Base-by-base conservation (phyloP, 2,113 vertebrate species). In the Corythoichthys haematopterus region DNA sequence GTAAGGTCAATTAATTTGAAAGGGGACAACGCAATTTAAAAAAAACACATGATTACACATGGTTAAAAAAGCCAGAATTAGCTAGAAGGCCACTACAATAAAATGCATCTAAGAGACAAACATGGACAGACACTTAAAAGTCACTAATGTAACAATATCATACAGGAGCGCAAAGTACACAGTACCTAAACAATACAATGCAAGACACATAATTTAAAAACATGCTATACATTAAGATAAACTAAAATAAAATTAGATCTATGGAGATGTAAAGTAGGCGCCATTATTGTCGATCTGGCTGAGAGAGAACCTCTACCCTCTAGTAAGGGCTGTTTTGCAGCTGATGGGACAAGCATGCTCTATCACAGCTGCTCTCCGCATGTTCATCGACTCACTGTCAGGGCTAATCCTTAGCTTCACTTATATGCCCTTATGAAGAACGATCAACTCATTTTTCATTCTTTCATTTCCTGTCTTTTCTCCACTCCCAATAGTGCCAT, bases 271-370 rank as follows among this genome's bases (percentile, higher is more conserved):
- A 20, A 8, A 60, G 15, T 61, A 13, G 11, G 45, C 38, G 46
- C 69, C 10, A 33, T 66, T 66, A 59, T 50, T 74, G 75, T 81
- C 78, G 65, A 70, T 80, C 65, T 61, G 45, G 77, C 51, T 37
- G 6, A 15, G 72, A 50, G 16, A 10, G 20, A 75, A 61, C 73
- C 71, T 79, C 76, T 75, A 62, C 3, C 37, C 20, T 28, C 33
- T 36, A 36, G 72, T 66, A 45, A 48, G 53, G 64, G 71, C 73
- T 68, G 62, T 75, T 74, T 43, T 69, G 52, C 70, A 60, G 76
- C 68, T 74, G 69, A 74, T 64, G 46, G 76, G 64, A 65, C 2
- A 1, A 62, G 69, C 33, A 45, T 69, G 68, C 75, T 64, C 64
- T 62, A 40, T 69, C 45, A 64, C 40, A 69, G 62, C 69, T 68